These are phyloP conservation scores for Grammomys surdaster DNA, from an alignment of 2,113 vertebrate species.

Conservation along the genomic window DNA sequence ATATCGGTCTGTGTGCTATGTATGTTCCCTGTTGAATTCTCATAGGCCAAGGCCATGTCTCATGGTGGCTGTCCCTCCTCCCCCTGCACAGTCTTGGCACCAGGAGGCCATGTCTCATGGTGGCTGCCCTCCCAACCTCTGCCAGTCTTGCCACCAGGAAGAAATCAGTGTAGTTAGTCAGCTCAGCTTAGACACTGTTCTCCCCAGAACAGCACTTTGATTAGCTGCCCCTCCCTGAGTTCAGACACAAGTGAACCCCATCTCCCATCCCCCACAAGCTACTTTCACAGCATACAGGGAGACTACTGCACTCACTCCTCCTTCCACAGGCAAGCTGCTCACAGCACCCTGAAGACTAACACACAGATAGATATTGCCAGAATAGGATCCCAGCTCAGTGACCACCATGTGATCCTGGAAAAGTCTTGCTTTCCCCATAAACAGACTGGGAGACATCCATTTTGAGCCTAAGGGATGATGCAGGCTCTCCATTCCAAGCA, in stretches of 20 bases:
- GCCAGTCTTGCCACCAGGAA: not conserved
- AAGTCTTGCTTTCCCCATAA: not conserved
- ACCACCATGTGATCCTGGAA: too few relatives aligned
- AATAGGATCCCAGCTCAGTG: not conserved
- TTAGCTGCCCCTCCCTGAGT: not conserved
- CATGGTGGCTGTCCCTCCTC: not conserved
- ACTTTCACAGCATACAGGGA: not conserved
- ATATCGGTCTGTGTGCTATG: not conserved
- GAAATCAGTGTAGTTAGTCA: too few relatives aligned
- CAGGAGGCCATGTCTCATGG: not conserved
- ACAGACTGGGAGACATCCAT: not conserved
- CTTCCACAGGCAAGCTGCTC: not conserved
- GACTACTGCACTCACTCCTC: not conserved
- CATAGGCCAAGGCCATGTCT: not conserved
- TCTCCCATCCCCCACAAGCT: too few relatives aligned
- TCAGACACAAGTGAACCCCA: not conserved
- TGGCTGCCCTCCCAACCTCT: too few relatives aligned
- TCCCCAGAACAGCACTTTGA: not conserved
- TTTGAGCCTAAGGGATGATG: not conserved
- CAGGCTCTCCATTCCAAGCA: not conserved
- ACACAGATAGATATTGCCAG: not conserved
- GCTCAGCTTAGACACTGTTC: not conserved
- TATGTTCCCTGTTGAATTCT: not conserved
- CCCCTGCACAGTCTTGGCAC: not conserved
- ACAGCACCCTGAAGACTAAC: rapidly evolving